A percentile compares a stretch with the other conserved stretches of the same genome.
These are phyloP conservation scores for Vulpes lagopus DNA, from an alignment of 2,113 vertebrate genomes.

Conservation along the genomic window DNA sequence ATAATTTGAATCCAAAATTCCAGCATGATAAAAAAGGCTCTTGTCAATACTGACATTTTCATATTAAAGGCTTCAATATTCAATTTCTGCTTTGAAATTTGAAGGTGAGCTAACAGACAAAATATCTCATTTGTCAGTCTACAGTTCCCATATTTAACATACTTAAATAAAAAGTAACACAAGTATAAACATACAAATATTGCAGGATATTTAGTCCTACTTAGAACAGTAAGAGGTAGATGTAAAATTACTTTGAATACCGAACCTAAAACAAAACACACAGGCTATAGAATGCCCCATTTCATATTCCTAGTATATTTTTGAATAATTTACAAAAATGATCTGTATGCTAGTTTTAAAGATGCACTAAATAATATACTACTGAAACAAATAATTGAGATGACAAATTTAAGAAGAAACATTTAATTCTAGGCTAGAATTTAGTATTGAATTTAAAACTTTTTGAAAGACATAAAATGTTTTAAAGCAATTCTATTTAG, in stretches of 20 bases:
- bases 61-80: background rate
- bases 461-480: conserved; percentile 33
- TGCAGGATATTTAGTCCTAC: background rate
- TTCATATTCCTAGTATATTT: background rate
- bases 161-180: background rate
- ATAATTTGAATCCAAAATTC: conserved; percentile 35
- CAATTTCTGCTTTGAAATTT: background rate
- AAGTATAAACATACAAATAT: background rate
- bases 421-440: conserved; percentile 19
- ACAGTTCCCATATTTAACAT: background rate
- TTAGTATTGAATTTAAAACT: background rate
- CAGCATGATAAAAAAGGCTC: background rate
- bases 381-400: conserved; percentile 10
- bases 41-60: conserved; percentile 6
- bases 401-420: conserved; percentile 28
- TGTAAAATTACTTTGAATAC: background rate
- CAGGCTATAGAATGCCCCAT: background rate
- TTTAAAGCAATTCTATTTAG: background rate
- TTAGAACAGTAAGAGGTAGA: background rate
- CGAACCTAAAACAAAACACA: background rate
- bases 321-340: conserved; percentile 3
- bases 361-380: background rate
- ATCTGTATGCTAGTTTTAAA: background rate
- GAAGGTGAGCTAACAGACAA: background rate
- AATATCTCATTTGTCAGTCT: background rate